Conservation (phyloP, 2,113 vertebrate genomes). For the Cheirogaleus medius region DNA sequence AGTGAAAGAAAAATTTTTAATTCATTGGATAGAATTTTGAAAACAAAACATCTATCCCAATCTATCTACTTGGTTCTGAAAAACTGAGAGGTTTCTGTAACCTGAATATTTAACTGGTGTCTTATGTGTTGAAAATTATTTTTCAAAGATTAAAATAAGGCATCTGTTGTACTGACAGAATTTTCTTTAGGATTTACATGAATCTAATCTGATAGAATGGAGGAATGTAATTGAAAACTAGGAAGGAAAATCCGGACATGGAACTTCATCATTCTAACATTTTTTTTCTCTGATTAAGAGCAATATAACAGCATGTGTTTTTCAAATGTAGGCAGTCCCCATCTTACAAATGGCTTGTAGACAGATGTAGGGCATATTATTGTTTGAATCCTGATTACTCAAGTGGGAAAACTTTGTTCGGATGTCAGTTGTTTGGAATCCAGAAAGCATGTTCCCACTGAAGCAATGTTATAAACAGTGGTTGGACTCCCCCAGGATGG, state of each 20-base stretch:
- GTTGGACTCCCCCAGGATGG: neutral
- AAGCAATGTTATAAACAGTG: conserved; percentile 36
- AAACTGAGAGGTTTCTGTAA: conserved; percentile 52
- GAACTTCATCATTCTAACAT: conserved; percentile 15
- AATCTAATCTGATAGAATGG: conserved; percentile 34
- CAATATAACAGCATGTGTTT: conserved; percentile 40
- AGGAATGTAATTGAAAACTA: conserved; percentile 44
- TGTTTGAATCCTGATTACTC: conserved; percentile 55
- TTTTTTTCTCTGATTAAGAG: neutral
- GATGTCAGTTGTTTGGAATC: conserved; percentile 59
- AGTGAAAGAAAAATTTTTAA: conserved; percentile 13
- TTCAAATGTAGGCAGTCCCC: conserved; percentile 9
- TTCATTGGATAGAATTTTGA: conserved; percentile 34
- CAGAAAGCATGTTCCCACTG: conserved; percentile 38
- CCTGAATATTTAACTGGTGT: conserved; percentile 37
- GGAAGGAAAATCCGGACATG: neutral
- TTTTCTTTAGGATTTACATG: conserved; percentile 52
- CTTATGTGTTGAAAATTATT: conserved; percentile 38
- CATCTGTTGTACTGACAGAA: conserved; percentile 13
- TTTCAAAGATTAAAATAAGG: conserved; percentile 55
- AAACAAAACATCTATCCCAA: conserved; percentile 22
- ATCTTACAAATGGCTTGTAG: conserved; percentile 42
- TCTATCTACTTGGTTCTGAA: conserved; percentile 31
- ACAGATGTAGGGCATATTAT: conserved; percentile 51
- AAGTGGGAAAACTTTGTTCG: conserved; percentile 49